These are phyloP conservation scores for Encarsia formosa DNA, from an alignment of 2,888 invertebrate species.

Conservation along the genomic window DNA sequence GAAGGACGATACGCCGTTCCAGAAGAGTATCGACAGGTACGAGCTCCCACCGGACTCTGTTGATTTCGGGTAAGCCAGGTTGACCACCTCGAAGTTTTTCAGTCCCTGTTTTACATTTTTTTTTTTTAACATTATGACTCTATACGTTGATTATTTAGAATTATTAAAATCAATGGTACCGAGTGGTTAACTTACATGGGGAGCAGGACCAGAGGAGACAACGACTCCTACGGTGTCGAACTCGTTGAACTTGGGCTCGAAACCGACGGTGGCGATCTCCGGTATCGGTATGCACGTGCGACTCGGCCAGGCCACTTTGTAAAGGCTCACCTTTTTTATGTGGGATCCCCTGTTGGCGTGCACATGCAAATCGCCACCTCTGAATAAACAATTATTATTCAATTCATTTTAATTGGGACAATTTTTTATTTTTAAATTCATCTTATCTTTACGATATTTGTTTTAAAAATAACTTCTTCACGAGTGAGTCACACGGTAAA, in stretches of 20 bases:
- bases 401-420: no score
- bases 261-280: constrained; percentile 47
- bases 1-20: constrained; percentile 49
- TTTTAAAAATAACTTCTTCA: no score
- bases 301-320: constrained; percentile 33
- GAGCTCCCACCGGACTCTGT: constrained; percentile 35
- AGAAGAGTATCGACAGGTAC: constrained; percentile 51
- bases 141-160: no score
- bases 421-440: no score
- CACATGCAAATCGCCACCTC: constrained; percentile 54
- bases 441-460: no score
- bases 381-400: constrained; percentile 22
- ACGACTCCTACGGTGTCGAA: constrained; percentile 71
- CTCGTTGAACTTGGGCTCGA: constrained; percentile 60
- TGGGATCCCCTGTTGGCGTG: constrained; percentile 56
- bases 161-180: neutral
- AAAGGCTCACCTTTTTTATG: constrained; percentile 44
- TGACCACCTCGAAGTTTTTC: constrained; percentile 46
- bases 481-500: no score
- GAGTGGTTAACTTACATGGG: constrained; percentile 37
- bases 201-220: constrained; percentile 56
- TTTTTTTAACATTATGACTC: no score
- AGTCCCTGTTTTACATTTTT: no score
- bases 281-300: constrained; percentile 54
- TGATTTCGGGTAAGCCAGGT: constrained; percentile 38